A percentile compares a stretch with the other conserved stretches of the same genome.
Conservation (phyloP, 2,113 vertebrate genomes). For the Craseonycteris thonglongyai region DNA sequence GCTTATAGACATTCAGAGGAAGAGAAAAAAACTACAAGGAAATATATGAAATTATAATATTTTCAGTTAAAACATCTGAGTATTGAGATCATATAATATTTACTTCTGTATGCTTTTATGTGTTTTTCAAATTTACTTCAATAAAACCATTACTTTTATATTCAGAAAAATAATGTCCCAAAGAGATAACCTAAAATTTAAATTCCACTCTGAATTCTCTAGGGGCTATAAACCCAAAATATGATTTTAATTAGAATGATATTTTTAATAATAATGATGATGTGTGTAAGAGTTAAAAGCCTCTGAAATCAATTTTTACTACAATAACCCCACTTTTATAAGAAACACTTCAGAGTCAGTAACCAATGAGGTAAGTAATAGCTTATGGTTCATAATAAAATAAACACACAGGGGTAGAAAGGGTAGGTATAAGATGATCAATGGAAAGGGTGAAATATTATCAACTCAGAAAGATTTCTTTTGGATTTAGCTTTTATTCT, state of each 20-base stretch:
- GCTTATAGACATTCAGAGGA: neutral
- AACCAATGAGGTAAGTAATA: neutral
- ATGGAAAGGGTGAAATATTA: neutral
- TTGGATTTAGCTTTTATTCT: conserved; percentile 31
- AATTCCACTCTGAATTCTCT: conserved; percentile 31
- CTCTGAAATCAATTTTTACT: conserved; percentile 20
- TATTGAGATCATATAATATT: neutral
- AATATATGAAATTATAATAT: conserved; percentile 14
- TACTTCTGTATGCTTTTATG: neutral
- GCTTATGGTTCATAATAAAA: neutral
- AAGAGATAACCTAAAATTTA: conserved; percentile 27
- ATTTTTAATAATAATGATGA: conserved; percentile 33
- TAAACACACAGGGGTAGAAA: conserved; percentile 77
- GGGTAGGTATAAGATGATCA: conserved; percentile 45
- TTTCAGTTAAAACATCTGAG: conserved; percentile 3
- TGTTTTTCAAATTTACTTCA: conserved; percentile 28
- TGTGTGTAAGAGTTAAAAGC: neutral
- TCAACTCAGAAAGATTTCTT: neutral
- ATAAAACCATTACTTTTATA: conserved; percentile 18
- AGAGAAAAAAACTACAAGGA: neutral
- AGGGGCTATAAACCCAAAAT: neutral
- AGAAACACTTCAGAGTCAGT: neutral
- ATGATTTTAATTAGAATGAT: conserved; percentile 30
- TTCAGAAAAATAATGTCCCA: conserved; percentile 18
- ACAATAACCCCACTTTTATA: neutral